Evolutionary conservation across 2,797 vertebrate species (phyloP), one percentile per base, ranked within the genome.

Genomic region (Cirrhinus molitorella): DNA sequence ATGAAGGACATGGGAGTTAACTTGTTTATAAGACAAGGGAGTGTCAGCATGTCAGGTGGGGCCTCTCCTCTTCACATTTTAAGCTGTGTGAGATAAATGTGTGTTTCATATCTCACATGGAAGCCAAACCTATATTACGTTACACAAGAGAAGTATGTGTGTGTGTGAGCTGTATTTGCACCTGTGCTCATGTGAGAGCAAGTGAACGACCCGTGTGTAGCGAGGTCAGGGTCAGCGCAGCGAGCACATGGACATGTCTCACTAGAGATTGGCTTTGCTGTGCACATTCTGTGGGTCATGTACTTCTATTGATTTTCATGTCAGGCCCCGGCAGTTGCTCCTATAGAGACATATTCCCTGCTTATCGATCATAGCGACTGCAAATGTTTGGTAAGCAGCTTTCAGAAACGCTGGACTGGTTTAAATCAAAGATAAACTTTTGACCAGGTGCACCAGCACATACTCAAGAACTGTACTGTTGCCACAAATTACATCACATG

Each of bases 351-450:
- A 86, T 86, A 80, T 89, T 91, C 85, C 85, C 75, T 55, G 79
- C 81, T 83, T 88, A 91, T 92, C 87, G 92, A 92, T 92, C 89
- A 85, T 51, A 84, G 86, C 80, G 79, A 79, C 83, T 88, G 75
- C 86, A 91, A 90, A 89, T 88, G 89, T 91, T 91, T 91, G 86
- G 88, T 93, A 91, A 91, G 92, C 91, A 92, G 89, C 88, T 92
- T 92, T 91, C 83, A 90, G 88, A 91, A 90, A 73, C 77, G 86
- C 86, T 90, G 87, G 86, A 88, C 87, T 88, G 83, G 81, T 92
- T 91, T 88, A 85, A 89, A 90, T 91, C 80, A 87, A 89, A 86
- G 80, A 79, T 75, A 40, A 28, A 63, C 3, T 57, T 13, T 59
- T 25, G 8, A 72, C 90, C 87, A 65, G 73, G 85, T 79, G 81